Conservation (phyloP, 2,113 vertebrate species). For the Zosterops pallidus region DNA sequence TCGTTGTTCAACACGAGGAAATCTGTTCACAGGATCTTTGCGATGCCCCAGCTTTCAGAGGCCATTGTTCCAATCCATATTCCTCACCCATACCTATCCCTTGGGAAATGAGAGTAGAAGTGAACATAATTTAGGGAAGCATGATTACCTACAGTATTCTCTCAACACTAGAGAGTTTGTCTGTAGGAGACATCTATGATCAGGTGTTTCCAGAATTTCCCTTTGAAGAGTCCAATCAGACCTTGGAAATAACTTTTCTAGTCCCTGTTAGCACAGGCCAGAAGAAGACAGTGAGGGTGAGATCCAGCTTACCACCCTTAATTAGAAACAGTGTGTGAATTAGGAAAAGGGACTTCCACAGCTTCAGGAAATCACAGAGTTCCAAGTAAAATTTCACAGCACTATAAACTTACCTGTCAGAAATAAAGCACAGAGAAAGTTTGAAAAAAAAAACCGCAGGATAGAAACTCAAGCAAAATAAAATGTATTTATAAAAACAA, state of each 20-base stretch:
- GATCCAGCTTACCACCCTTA: not conserved
- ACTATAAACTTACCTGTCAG: accelerated
- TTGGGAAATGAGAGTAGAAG: not conserved
- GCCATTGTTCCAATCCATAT: not conserved
- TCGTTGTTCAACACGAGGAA: not conserved
- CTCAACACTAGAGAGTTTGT: not conserved
- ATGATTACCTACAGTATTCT: not conserved
- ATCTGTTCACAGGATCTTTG: not conserved
- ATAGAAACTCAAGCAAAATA: not conserved
- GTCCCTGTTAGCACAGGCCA: not conserved
- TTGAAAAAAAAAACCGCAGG: not conserved
- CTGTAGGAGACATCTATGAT: not conserved
- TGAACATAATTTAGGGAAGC: not conserved
- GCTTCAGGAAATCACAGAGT: not conserved
- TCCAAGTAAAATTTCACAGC: not conserved
- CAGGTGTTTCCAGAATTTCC: not conserved
- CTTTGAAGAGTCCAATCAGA: not conserved
- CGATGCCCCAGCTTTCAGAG: not conserved
- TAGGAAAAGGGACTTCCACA: not conserved
- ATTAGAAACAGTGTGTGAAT: not conserved
- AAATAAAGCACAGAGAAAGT: not conserved
- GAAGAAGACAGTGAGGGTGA: not conserved
- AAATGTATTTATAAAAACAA: not conserved
- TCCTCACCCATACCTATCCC: not conserved
- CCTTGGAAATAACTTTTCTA: not conserved